A percentile compares a stretch with the other conserved stretches of the same genome.
Evolutionary conservation across 2,113 vertebrate species (phyloP).

Genomic region (Urocynchramus pylzowi): DNA sequence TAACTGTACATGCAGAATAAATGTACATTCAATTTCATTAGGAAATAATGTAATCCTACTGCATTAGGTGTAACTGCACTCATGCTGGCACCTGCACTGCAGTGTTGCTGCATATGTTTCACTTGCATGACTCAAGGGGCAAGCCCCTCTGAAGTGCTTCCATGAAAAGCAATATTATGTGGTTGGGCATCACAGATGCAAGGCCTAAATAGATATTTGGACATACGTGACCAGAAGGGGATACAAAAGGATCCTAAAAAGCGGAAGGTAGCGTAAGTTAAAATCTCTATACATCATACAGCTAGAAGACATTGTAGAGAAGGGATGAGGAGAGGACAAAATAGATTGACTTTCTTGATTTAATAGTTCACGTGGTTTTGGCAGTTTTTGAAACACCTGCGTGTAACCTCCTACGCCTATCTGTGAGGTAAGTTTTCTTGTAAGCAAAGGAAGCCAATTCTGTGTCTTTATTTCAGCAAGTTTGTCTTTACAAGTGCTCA

Average conservation of each 20-base stretch:
- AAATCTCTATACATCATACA: background rate
- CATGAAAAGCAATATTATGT: background rate
- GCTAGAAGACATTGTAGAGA: background rate
- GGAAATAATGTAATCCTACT: background rate
- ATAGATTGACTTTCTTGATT: background rate
- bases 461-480: background rate
- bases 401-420: background rate
- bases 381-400: background rate
- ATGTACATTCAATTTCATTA: background rate
- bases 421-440: background rate
- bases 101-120: background rate
- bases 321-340: background rate
- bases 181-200: background rate
- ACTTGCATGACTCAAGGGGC: background rate
- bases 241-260: background rate
- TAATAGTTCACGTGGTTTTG: background rate
- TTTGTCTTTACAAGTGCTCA: background rate
- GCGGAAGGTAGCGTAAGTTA: fast-evolving
- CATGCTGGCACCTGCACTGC: background rate
- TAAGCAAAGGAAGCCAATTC: background rate
- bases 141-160: background rate
- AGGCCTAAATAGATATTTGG: background rate
- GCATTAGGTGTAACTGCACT: background rate
- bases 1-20: background rate
- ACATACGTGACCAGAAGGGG: fast-evolving